phyloP scores from a whole-genome alignment of 92 coral and sea anemone species.

The Hydrozoanthus gracilis region DNA sequence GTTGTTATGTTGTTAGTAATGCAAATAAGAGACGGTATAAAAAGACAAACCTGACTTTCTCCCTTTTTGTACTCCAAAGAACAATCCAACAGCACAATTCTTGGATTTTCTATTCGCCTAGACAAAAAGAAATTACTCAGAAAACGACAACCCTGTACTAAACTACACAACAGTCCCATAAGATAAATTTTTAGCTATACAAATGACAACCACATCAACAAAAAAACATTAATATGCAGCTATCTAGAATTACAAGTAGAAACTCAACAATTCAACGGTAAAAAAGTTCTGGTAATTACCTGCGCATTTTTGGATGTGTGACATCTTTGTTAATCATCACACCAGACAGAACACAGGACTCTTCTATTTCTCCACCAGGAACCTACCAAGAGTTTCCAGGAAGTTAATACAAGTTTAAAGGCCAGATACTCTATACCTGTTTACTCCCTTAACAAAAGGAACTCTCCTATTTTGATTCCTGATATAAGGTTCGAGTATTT shows the following conservation, averaged over 20 bases:
- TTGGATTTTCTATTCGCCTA: conserved; percentile 95
- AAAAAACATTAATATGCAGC: not conserved
- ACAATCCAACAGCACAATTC: conserved; percentile 93
- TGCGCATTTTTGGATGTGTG: conserved; percentile 97
- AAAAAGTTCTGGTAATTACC: conserved; percentile 54
- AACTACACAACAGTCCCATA: not conserved
- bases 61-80: conserved; percentile 98
- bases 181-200: not conserved
- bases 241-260: not conserved
- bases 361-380: conserved; percentile 99
- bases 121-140: not conserved
- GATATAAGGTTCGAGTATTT: too few relatives aligned
- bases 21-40: too few relatives aligned
- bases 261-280: not conserved
- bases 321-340: conserved; percentile 99
- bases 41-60: conserved; percentile 88
- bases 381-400: conserved; percentile 52
- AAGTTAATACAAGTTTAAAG: too few relatives aligned
- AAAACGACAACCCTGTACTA: not conserved
- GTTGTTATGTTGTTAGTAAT: too few relatives aligned
- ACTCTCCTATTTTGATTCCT: too few relatives aligned
- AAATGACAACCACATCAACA: not conserved
- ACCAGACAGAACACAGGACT: conserved; percentile 94
- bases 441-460: too few relatives aligned
- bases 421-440: too few relatives aligned